Base-by-base conservation (phyloP, 2,113 vertebrate species). In the Callaeas wilsoni region DNA sequence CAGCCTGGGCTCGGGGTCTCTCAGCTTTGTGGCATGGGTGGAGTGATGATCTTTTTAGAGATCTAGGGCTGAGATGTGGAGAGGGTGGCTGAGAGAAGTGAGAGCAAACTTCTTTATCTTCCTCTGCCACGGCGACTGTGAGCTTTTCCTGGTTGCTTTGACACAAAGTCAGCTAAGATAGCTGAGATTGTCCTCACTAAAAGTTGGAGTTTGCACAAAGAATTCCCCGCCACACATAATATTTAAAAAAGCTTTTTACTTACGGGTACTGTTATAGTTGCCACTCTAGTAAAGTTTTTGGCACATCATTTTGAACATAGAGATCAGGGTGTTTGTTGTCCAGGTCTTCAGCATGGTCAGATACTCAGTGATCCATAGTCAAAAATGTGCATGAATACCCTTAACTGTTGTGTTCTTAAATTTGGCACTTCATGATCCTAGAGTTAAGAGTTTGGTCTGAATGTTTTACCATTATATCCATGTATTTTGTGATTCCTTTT, bases 381-480 rank as follows among this genome's bases (percentile, higher is more conserved):
- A 4, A 65, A 60, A 64, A 57, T 37, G 14, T 37, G 4, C 50
- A 13, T 32, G 29, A 50, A 55, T 62, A 41, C n/a, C 10, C 4
- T 56, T 59, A 60, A 35, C 6, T 83, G 4, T 9, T 5, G 1
- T 33, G 6, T 57, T 89, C 32, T 69, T 57, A 35, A 13, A 57
- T 42, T 62, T 46, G 32, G 69, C 42, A 33, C 6, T 65, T 57
- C 5, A 3, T 23, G n/a, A 53, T 32, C 13, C 12, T 60, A 1
- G 69, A 77, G 29, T 49, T 77, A 62, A 74, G 55, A 74, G 41
- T 64, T 69, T 47, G n/a, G 3, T 84, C 37, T 53, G 39, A 87
- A 32, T 0, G 0, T 57, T 77, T 78, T 67, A 27, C 20, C 12
- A 12, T 68, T 90, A 9, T 15, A 1, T 32, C 42, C 0, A 0